Base-by-base conservation (phyloP, 2,797 vertebrate species). In the Phrynocephalus guinanensis region DNA sequence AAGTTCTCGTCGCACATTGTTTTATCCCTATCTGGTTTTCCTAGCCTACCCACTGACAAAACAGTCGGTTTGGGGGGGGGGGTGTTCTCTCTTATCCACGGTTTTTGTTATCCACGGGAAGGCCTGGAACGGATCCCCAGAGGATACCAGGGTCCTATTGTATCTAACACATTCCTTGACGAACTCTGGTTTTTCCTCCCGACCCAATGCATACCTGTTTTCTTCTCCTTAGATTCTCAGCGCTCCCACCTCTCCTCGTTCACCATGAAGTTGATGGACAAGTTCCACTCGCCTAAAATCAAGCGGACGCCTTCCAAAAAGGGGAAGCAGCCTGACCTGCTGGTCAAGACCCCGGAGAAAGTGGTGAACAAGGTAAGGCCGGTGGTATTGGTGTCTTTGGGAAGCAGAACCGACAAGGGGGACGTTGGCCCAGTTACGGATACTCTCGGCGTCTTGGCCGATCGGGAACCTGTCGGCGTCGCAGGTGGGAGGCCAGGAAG, bases 211-310 rank as follows among this genome's bases (percentile, higher is more conserved):
- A 11, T 56, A 91, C 95, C 66, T 91, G 1, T 91, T 28, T 52
- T n/a, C 92, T 77, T 93, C 79, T 92, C 94, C 92, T 52, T 92
- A 99, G 99, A 99, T 95, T 99, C 98, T 26, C 98, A 99, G 94
- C 98, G 98, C 92, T 99, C 99, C 92, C 99, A 99, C 93, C 98
- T 99, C 91, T 98, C 98, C 94, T 99, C 99, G 13, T 99, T 99
- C 97, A 99, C 99, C 82, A 99, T 99, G 98, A 99, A 99, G 95
- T 95, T 99, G 92, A 99, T 98, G 97, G 98, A 99, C 97, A 99
- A 99, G 95, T 99, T 99, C 97, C 98, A 99, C 93, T 99, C 99
- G 7, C 99, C 99, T 91, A 99, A 99, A 96, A 99, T 99, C 96
- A 99, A 99, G 97, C 97, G 99, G 90, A 99, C 98, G 0, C 99